Percentiles rank a stretch among this genome's conserved stretches.
Evolutionary conservation across 2,888 invertebrate species (phyloP).

Genomic region (Odiellus spinosus): DNA sequence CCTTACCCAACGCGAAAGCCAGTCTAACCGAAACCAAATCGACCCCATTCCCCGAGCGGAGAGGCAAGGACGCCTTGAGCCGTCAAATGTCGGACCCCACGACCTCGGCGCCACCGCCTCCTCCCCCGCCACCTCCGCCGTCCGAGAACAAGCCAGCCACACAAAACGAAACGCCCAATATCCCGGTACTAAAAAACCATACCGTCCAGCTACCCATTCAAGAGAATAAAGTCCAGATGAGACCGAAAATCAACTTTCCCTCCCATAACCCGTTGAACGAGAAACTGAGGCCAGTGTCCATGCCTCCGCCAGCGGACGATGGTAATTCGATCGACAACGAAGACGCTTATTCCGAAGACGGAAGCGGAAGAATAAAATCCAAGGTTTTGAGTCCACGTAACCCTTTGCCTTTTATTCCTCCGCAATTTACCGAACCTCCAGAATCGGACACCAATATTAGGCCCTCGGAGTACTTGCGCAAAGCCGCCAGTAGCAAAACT

Average conservation of each 20-base stretch:
- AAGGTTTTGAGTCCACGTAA: slow-evolving; percentile 10
- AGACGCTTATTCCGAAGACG: slow-evolving; percentile 8
- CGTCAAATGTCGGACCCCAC: not conserved
- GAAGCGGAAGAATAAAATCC: slow-evolving; percentile 6
- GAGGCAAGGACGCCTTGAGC: no score
- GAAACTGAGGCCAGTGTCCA: not conserved
- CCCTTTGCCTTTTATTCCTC: slow-evolving; percentile 66
- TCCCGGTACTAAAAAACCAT: not conserved
- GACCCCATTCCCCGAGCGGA: no score
- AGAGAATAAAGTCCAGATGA: no score
- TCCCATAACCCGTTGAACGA: no score
- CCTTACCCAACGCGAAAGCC: not conserved
- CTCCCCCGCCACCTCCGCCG: not conserved
- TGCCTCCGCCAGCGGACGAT: slow-evolving; percentile 22
- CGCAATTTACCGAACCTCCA: slow-evolving; percentile 56
- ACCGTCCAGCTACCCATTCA: no score
- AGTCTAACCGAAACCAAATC: no score
- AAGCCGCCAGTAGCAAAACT: slow-evolving; percentile 39
- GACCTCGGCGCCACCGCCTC: not conserved
- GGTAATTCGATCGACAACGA: slow-evolving; percentile 8
- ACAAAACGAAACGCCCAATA: not conserved
- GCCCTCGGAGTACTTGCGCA: slow-evolving; percentile 75
- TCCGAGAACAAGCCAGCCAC: not conserved
- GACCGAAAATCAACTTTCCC: no score
- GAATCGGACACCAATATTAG: slow-evolving; percentile 71